A percentile compares a stretch with the other conserved stretches of the same genome.
Conservation (phyloP, 2,888 invertebrate species). For the Tipula helvola region DNA sequence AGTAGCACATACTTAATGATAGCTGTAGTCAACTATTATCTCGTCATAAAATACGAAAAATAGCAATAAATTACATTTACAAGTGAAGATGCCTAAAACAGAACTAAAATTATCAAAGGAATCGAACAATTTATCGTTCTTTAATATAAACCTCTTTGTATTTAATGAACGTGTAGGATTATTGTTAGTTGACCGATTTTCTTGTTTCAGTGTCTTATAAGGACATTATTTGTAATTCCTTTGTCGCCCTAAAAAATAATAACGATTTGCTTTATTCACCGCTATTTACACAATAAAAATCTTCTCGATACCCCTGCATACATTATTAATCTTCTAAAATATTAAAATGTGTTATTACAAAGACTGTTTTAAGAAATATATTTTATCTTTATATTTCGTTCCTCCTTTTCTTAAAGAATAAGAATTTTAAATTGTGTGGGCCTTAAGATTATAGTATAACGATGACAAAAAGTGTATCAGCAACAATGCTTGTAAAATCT, state of each 20-base stretch:
- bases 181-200: neutral
- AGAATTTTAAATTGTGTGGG: neutral
- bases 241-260: neutral
- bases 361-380: neutral
- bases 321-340: neutral
- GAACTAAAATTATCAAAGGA: neutral
- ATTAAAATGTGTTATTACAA: neutral
- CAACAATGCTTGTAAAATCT: neutral
- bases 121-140: neutral
- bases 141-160: neutral
- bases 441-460: neutral
- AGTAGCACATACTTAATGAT: no score
- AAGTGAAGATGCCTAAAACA: neutral
- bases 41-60: neutral
- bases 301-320: neutral
- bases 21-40: no score
- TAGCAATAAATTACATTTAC: neutral
- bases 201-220: neutral
- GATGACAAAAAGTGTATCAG: neutral
- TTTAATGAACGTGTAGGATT: neutral
- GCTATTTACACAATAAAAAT: neutral
- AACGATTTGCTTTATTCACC: neutral
- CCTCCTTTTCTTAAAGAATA: neutral
- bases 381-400: neutral
- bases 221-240: neutral